Evolutionary conservation across 2,113 vertebrate genomes (phyloP).

Genomic region (Urocitellus parryii): DNA sequence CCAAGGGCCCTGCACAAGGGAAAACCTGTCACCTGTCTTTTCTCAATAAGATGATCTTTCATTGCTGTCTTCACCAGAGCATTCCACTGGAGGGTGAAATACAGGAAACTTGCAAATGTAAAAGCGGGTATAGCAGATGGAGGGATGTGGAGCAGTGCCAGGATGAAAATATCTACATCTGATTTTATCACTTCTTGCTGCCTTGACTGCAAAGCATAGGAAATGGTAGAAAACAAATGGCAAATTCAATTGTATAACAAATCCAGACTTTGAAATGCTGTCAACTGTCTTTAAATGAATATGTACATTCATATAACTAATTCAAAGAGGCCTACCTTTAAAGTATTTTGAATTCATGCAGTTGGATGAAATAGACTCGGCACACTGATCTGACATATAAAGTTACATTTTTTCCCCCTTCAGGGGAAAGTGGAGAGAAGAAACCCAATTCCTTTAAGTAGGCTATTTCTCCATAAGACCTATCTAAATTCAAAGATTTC

Average conservation of each 20-base stretch:
- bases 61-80: background rate
- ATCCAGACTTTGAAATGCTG: conserved; percentile 26
- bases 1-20: background rate
- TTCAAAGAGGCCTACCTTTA: conserved; percentile 33
- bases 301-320: background rate
- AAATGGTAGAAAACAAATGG: background rate
- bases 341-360: conserved; percentile 50
- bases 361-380: conserved; percentile 43
- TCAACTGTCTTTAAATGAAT: background rate
- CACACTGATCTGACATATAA: background rate
- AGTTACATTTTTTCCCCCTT: background rate
- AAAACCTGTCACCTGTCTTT: background rate
- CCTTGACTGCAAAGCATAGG: background rate
- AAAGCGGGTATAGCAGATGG: background rate
- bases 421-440: background rate
- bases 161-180: background rate
- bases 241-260: background rate
- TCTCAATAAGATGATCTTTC: background rate
- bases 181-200: background rate
- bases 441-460: conserved; percentile 18
- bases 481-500: background rate
- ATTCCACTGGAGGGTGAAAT: background rate
- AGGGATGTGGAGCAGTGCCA: fast-evolving
- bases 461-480: conserved; percentile 26
- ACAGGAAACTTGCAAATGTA: fast-evolving